Evolutionary conservation across 2,888 invertebrate genomes (phyloP), one percentile per base, ranked within the genome.

Genomic region (Orthosia gothica): DNA sequence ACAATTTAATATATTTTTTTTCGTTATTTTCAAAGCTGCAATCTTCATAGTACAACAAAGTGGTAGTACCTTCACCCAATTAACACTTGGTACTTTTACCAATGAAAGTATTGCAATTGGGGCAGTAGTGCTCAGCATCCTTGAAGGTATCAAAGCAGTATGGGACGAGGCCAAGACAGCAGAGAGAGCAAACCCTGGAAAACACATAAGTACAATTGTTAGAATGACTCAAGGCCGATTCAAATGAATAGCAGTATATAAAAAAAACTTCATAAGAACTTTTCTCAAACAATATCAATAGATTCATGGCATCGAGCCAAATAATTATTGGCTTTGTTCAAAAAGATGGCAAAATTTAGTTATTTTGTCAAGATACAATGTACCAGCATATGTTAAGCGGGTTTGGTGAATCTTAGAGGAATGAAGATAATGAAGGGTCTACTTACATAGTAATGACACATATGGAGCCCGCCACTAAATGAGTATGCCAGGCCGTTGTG

Each of bases 121-220:
- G 96, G 79, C 96, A 96, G 81, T 96, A 96, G 86, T 96, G 96
- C 82, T 96, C 96, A 16, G 96, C 96, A 92, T 96, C 96, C 86
- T 96, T 96, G 89, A 96, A 96, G 79, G 96, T 94, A 82, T 96
- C 96, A 69, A 96, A 96, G 92, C 96, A 96, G 89, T 96, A 96
- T 54, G 96, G 96, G 76, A 96, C 90, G 74, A 96, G 91, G 26
- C 96, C 96, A 67, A 96, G 90, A 88, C 96, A 96, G 93, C 96
- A 96, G 66, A 96, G 88, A 45, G 96, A 96, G 86, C 96, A 96
- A 45, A 96, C 93, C 96, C 96, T 96, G 94, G 45, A 89, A 91
- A 83, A 64, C 11, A 59, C 23, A 79, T 18, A 64, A 50, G 26
- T 57, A 26, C 2, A 77, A 61, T 16, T 54, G 40, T 76, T 75